Evolutionary conservation across 2,888 invertebrate genomes (phyloP), one percentile per base, ranked within the genome.

Genomic region (Maniola hyperantus): DNA sequence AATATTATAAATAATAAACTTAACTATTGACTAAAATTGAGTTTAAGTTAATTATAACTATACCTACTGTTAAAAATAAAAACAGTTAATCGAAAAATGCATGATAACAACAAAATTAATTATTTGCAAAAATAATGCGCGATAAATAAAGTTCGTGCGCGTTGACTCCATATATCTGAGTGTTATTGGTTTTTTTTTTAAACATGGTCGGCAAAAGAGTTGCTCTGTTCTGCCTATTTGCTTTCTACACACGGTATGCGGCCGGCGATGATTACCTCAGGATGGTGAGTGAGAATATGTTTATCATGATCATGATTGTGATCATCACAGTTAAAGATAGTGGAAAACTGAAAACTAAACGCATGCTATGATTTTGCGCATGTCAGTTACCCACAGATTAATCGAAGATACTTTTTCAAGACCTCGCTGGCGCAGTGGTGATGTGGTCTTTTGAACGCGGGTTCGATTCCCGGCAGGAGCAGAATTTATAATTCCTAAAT

Each of bases 211-310:
- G 74, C 70, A 78, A 75, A 72, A 71, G 79, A 75, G 77, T 74
- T 36, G 76, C 75, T 50, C 62, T 81, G 72, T 74, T 78, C 73
- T 74, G 77, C 60, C 63, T 83, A 75, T 80, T 91, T 83, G 86
- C 90, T 88, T 87, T 89, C 87, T 87, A 78, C 81, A 83, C 85
- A 77, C 82, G 87, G 79, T 76, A 88, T 83, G 91, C 81, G 78
- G 73, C 76, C 69, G 78, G 82, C 34, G 78, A 90, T 73, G 89
- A 89, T 62, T 88, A 90, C 78, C 87, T 88, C 70, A 86, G 88
- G 81, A 90, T 90, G 91, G 91, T 92, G 73, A 89, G 91, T 83
- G 70, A 67, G 65, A 70, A 71, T 71, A 71, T 65, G 61, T 66
- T 59, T 46, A 68, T 68, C 58, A 63, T 54, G 58, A 67, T 70